phyloP scores from a whole-genome alignment of 37 sponge, comb jelly and placozoan genomes.

The Haliclona indistincta region DNA sequence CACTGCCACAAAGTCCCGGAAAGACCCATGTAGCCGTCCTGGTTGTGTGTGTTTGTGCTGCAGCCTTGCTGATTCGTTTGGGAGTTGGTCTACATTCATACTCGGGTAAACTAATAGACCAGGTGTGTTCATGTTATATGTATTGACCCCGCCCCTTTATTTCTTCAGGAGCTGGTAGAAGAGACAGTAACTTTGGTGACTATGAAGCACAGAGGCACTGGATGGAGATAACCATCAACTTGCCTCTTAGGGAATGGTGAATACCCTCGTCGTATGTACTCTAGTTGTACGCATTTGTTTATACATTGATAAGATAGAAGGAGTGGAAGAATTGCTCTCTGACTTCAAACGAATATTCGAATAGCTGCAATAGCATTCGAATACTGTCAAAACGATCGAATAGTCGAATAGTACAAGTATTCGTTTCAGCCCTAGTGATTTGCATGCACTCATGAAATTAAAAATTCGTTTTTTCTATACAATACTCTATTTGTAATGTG shows the following conservation, averaged over 20 bases:
- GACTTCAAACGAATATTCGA: too few relatives aligned
- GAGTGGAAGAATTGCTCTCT: neutral
- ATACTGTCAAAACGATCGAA: too few relatives aligned
- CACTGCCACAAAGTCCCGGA: neutral
- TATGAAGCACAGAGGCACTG: slow-evolving; percentile 98
- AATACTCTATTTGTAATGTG: too few relatives aligned
- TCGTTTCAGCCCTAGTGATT: too few relatives aligned
- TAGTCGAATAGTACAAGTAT: too few relatives aligned
- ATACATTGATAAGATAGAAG: too few relatives aligned
- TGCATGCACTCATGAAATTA: too few relatives aligned
- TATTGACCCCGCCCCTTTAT: slow-evolving; percentile 8
- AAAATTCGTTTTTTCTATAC: too few relatives aligned
- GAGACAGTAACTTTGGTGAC: slow-evolving; percentile 90
- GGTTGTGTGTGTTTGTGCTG: slow-evolving; percentile 5
- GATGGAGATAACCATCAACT: slow-evolving; percentile 94
- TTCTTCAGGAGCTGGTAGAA: slow-evolving; percentile 57
- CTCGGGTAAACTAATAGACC: slow-evolving; percentile 46
- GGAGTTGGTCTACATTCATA: slow-evolving; percentile 65
- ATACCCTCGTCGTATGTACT: too few relatives aligned
- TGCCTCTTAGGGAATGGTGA: slow-evolving; percentile 83
- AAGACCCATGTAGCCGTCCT: neutral
- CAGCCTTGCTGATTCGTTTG: slow-evolving; percentile 51
- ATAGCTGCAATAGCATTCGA: too few relatives aligned
- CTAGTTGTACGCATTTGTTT: too few relatives aligned
- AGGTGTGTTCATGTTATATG: neutral